Percentiles rank a stretch among this genome's conserved stretches.
Conservation (phyloP, 2,888 invertebrate species). For the Notodonta ziczac region DNA sequence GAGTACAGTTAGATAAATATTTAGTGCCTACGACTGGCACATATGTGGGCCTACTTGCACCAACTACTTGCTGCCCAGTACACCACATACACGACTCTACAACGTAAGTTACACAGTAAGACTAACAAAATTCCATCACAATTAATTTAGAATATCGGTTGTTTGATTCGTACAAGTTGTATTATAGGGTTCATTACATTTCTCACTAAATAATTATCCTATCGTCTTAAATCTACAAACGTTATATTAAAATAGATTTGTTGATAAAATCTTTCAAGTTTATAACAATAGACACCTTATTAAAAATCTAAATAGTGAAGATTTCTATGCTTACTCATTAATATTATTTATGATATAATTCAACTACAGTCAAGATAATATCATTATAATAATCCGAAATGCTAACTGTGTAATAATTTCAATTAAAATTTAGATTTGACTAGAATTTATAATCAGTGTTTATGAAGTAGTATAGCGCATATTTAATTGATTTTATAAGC, state of each 20-base stretch:
- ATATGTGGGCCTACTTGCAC: constrained; percentile 32
- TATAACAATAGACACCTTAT: constrained; percentile 63
- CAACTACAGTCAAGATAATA: constrained; percentile 43
- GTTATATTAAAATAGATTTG: constrained; percentile 77
- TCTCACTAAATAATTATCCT: constrained; percentile 42
- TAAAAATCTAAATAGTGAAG: constrained; percentile 48
- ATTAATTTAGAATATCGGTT: constrained; percentile 84
- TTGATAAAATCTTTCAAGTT: constrained; percentile 78
- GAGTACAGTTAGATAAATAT: neutral
- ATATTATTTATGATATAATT: constrained; percentile 43
- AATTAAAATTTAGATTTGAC: constrained; percentile 75
- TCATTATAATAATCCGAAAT: constrained; percentile 47
- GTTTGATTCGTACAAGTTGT: constrained; percentile 73
- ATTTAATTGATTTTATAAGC: constrained; percentile 32
- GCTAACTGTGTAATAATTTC: constrained; percentile 56
- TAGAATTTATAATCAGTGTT: constrained; percentile 74
- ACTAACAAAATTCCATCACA: constrained; percentile 83
- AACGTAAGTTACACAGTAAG: constrained; percentile 59
- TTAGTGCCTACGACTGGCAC: neutral
- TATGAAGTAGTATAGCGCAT: constrained; percentile 50
- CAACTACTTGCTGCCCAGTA: constrained; percentile 16
- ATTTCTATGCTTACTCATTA: constrained; percentile 38
- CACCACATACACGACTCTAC: constrained; percentile 45
- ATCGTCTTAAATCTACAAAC: constrained; percentile 41
- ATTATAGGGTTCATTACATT: constrained; percentile 46